These are phyloP conservation scores for Protonemura montana DNA, from an alignment of 2,888 invertebrate species.

Conservation along the genomic window DNA sequence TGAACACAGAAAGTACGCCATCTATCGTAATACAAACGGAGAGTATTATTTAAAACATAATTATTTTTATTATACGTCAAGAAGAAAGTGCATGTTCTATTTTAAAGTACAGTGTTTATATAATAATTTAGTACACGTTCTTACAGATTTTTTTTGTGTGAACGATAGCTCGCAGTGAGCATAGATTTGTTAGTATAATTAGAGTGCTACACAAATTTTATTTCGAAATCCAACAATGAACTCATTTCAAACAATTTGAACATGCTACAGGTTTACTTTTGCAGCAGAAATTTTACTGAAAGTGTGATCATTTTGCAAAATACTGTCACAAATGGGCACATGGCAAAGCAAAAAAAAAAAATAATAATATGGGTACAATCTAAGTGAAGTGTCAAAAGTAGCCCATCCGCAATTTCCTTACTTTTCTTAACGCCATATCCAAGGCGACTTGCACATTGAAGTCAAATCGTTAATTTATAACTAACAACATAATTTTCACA, in stretches of 20 bases:
- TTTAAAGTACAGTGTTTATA: conserved; percentile 18
- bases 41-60: conserved; percentile 27
- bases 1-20: conserved; percentile 28
- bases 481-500: background rate
- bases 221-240: background rate
- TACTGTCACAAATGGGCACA: background rate
- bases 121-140: conserved; percentile 13
- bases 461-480: background rate
- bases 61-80: conserved; percentile 29
- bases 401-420: background rate
- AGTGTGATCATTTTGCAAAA: background rate
- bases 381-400: too few relatives aligned
- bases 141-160: background rate
- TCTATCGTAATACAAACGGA: conserved; percentile 35
- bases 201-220: background rate
- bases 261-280: background rate
- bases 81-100: conserved; percentile 16
- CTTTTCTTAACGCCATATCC: background rate
- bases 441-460: background rate
- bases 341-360: too few relatives aligned
- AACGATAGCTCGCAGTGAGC: background rate
- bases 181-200: background rate
- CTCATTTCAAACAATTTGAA: background rate
- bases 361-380: too few relatives aligned
- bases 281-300: background rate